These are phyloP conservation scores for Pocillopora damicornis DNA, from an alignment of 64 coral and sea anemone species.

Conservation along the genomic window DNA sequence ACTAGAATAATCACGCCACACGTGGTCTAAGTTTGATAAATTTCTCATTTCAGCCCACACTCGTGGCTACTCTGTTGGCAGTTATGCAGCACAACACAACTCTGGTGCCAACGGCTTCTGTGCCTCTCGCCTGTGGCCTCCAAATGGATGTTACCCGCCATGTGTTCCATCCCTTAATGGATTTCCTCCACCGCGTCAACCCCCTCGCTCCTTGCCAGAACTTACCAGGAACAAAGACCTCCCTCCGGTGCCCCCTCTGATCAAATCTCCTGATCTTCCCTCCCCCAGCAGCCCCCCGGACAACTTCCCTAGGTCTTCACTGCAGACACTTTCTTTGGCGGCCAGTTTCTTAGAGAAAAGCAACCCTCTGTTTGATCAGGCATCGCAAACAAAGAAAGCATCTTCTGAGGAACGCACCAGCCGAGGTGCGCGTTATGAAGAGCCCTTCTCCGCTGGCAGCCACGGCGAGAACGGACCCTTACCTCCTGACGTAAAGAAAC, in stretches of 20 bases:
- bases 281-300: constrained; percentile 51
- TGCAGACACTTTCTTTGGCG: constrained; percentile 20
- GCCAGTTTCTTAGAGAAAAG: constrained; percentile 34
- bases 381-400: not conserved
- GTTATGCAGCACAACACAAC: not conserved
- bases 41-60: not conserved
- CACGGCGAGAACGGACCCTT: constrained; percentile 2
- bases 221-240: constrained; percentile 37
- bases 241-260: constrained; percentile 58
- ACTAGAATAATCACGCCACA: not conserved
- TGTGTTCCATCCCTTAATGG: constrained; percentile 18
- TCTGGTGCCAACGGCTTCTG: constrained; percentile 11
- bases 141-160: constrained; percentile 27
- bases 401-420: not conserved
- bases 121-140: constrained; percentile 63
- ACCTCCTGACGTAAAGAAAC: constrained; percentile 7
- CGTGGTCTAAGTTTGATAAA: not conserved
- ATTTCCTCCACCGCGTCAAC: constrained; percentile 3
- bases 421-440: constrained; percentile 24
- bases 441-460: constrained; percentile 19
- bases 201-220: not conserved
- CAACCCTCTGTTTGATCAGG: not conserved
- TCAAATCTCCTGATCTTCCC: constrained; percentile 36
- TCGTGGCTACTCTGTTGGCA: not conserved
- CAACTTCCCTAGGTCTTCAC: constrained; percentile 12